Evolutionary conservation across 2,113 vertebrate species (phyloP).

Genomic region (Leptocoma aspasia): DNA sequence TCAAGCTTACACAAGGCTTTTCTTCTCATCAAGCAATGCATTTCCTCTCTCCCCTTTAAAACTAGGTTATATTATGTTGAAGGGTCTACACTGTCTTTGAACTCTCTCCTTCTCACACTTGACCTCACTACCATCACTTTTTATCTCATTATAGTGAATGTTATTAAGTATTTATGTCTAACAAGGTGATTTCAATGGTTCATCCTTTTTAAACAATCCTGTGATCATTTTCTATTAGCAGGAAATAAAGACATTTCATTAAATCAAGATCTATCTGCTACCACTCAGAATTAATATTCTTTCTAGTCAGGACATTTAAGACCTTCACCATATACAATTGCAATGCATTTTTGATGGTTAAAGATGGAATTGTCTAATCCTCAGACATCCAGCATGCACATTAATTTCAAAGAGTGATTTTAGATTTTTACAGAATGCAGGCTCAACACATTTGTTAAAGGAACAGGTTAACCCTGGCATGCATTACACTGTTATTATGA

Average conservation of each 20-base stretch:
- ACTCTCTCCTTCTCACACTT: constrained; percentile 43
- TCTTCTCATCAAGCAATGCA: constrained; percentile 19
- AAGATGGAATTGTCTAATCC: neutral
- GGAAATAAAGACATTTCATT: constrained; percentile 48
- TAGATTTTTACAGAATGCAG: neutral
- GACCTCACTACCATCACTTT: constrained; percentile 49
- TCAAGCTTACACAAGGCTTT: constrained; percentile 47
- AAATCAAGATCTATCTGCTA: constrained; percentile 19
- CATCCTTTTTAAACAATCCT: constrained; percentile 38
- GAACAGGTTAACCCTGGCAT: constrained; percentile 14
- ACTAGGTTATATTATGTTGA: constrained; percentile 14
- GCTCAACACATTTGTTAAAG: neutral
- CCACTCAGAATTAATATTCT: constrained; percentile 13
- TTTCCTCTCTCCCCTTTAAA: constrained; percentile 10
- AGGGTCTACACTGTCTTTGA: constrained; percentile 23
- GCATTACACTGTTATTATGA: neutral
- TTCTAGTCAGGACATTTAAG: neutral
- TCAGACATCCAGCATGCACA: neutral
- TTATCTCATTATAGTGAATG: constrained; percentile 54
- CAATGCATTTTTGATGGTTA: neutral
- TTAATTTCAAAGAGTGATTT: neutral
- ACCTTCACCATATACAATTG: neutral
- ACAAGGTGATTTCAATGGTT: constrained; percentile 47
- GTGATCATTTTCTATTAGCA: constrained; percentile 23
- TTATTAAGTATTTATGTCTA: constrained; percentile 56